Base-by-base conservation (phyloP, 2,113 vertebrate genomes). In the Lates calcarifer region DNA sequence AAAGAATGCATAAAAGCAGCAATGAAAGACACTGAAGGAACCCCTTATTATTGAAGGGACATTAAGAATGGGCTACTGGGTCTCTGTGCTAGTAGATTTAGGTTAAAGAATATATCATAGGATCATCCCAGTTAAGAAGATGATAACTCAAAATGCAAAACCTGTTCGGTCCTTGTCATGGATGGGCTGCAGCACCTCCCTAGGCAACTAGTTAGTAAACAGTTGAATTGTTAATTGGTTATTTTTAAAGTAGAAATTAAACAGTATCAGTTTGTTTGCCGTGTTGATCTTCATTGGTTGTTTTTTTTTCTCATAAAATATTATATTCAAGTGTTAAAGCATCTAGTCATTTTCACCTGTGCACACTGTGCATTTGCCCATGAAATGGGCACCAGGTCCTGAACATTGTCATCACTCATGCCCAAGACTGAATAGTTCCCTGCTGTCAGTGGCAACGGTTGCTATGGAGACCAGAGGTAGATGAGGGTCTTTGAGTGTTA, bases 371-470 rank as follows among this genome's bases (percentile, higher is more conserved):
- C 58, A 53, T 68, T 60, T 69, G 35, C 71, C 61, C 53, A 57
- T 62, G 45, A 79, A 82, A 83, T 41, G 43, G 37, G 61, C 39
- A 74, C 69, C 53, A 55, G 66, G 33, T 79, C 72, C 49, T 14
- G 0, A 69, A 74, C 60, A 75, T 53, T 80, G 77, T 62, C 82
- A 79, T 89, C 63, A 70, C 75, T 86, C 74, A 82, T 86, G 49
- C 41, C 82, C 41, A 63, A 72, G 29, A 83, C 74, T 37, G 49
- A 82, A 82, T 61, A 56, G 61, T 77, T 88, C 66, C 81, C 82
- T 68, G 84, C 73, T 76, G 79, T 89, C 86, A 83, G 31, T 86
- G 84, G 88, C 69, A 88, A 85, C 63, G 26, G 90, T 92, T 90
- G 84, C 87, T 37, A 58, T 85, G 89, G 87, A 73, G n/a, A 93